Base-by-base conservation (phyloP, 2,797 vertebrate genomes). In the Peromyscus melanophrys region DNA sequence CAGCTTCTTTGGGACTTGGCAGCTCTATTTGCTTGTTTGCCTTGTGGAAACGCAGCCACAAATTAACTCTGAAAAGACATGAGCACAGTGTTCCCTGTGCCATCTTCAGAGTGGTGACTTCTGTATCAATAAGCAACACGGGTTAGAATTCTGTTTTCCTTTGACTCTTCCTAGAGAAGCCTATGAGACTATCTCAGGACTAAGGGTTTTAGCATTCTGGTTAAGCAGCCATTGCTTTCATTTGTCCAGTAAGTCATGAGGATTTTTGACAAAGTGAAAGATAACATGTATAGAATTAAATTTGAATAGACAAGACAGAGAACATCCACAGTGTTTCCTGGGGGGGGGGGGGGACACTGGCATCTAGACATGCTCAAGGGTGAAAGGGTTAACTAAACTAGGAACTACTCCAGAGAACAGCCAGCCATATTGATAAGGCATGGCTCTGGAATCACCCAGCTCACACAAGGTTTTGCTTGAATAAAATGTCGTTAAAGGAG, bases 201-300 rank as follows among this genome's bases (percentile, higher is more conserved):
- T 89, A 81, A 77, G 23, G 55, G 76, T 75, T 80, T 96, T 43
- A 29, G 80, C 27, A 49, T n/a, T 73, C 14, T 40, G 37, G 12
- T 43, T 57, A 29, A 92, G 65, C 88, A 43, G 2, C 4, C 13
- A 76, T 85, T 91, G 12, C 71, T 86, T 93, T 49, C 23, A 46
- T 25, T 78, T 93, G 23, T 46, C 14, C 17, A 81, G 27, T 71
- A 52, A 78, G 49, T 89, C 46, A 91, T 78, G 19, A 82, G 29
- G 52, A 83, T 9, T 43, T 92, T 40, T 77, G 91, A 95, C 6
- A 94, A 89, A 57, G 37, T 29, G 17, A 94, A 90, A 5, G n/a
- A 21, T 40, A 27, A 65, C 2, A 55, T 88, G 63, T 61, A 14
- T 27, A 29, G 2, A 6, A 17, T 83, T 25, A 71, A 55, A 88